phyloP scores from a whole-genome alignment of 2,888 invertebrate genomes.

The Matsumyia berberina region DNA sequence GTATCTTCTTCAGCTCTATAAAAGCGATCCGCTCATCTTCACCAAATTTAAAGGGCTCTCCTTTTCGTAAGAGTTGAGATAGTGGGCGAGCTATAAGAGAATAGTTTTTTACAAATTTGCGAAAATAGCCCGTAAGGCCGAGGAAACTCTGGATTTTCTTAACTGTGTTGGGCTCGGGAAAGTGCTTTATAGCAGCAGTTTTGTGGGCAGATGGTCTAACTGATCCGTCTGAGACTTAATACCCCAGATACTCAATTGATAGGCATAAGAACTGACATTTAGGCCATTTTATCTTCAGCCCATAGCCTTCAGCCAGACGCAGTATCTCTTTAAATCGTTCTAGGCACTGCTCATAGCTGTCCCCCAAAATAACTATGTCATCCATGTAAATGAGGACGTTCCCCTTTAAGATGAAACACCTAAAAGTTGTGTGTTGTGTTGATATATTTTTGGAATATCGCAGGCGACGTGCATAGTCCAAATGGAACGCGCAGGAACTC shows the following conservation, averaged over 20 bases:
- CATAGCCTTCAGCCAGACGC: conserved; percentile 12
- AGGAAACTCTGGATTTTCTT: conserved; percentile 15
- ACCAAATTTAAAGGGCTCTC: neutral
- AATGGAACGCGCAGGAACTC: conserved; percentile 6
- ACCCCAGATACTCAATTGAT: neutral
- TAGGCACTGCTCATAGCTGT: neutral
- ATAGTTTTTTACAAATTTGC: neutral
- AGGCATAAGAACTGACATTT: conserved; percentile 12
- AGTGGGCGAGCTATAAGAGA: neutral
- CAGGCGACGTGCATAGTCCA: neutral
- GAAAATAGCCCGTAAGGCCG: conserved; percentile 6
- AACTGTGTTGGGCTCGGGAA: conserved; percentile 71
- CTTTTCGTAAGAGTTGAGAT: neutral
- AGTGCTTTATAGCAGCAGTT: conserved; percentile 22
- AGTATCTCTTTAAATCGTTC: conserved; percentile 9
- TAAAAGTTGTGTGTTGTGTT: no score
- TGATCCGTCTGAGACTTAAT: neutral
- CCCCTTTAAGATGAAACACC: no score
- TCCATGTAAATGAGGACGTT: no score
- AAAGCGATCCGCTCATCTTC: conserved; percentile 67
- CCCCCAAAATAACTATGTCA: neutral
- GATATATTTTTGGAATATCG: no score
- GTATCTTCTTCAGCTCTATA: conserved; percentile 28
- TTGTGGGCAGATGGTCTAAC: no score
- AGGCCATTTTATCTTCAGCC: conserved; percentile 6